These are phyloP conservation scores for Sinelater perroti DNA, from an alignment of 2,888 invertebrate species.

Conservation along the genomic window DNA sequence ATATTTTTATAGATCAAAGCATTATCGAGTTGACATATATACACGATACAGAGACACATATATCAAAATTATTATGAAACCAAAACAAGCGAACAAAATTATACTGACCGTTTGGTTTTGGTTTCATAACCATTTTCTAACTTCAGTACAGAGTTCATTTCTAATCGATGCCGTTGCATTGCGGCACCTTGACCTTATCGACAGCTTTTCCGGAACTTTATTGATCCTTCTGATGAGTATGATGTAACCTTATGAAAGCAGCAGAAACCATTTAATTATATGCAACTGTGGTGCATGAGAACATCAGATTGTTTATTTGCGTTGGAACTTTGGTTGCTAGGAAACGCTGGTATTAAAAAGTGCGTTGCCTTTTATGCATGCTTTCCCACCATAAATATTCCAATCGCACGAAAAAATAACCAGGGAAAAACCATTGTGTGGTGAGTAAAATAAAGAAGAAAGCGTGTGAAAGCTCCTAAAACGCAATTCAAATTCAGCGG, in stretches of 20 bases:
- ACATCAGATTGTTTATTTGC: not conserved
- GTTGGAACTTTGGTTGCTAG: not conserved
- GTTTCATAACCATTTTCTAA: not conserved
- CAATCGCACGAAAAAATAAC: too few relatives aligned
- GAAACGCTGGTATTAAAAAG: too few relatives aligned
- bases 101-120: constrained; percentile 4
- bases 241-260: not conserved
- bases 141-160: not conserved
- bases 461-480: too few relatives aligned
- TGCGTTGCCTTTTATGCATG: too few relatives aligned
- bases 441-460: too few relatives aligned
- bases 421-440: too few relatives aligned
- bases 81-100: constrained; percentile 14
- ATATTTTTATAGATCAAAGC: too few relatives aligned
- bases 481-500: not conserved
- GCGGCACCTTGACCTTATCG: constrained; percentile 5
- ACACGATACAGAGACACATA: too few relatives aligned
- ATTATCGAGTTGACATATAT: too few relatives aligned
- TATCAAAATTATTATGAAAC: too few relatives aligned
- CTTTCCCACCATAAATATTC: too few relatives aligned
- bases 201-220: constrained; percentile 2
- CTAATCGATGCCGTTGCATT: not conserved
- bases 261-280: not conserved
- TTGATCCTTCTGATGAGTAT: not conserved
- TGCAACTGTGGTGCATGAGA: not conserved